phyloP scores from a whole-genome alignment of 2,113 vertebrate genomes.

The Chloropsis cyanopogon region DNA sequence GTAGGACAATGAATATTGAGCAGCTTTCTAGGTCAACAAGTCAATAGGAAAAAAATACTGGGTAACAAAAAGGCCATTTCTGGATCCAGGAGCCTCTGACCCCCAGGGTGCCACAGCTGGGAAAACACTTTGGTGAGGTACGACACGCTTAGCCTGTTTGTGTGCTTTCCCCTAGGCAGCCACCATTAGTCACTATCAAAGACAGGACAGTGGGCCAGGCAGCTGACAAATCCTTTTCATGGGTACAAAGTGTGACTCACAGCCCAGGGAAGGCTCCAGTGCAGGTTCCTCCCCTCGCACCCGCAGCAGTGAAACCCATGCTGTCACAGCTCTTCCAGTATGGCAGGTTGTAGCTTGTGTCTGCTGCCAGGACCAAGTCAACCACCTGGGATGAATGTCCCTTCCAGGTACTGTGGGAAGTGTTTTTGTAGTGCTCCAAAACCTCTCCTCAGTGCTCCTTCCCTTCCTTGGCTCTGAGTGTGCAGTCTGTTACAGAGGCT shows the following conservation, averaged over 20 bases:
- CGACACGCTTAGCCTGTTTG: background rate
- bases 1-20: background rate
- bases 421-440: background rate
- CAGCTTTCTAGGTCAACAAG: background rate
- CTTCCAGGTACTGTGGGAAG: background rate
- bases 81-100: background rate
- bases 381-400: background rate
- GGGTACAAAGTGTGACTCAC: constrained; percentile 7
- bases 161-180: background rate
- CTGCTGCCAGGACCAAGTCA: background rate
- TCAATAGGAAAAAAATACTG: background rate
- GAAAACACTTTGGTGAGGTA: background rate
- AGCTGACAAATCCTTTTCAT: constrained; percentile 15
- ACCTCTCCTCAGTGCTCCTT: background rate
- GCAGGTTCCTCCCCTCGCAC: background rate
- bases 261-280: background rate
- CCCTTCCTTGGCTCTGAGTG: background rate
- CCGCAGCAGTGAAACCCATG: background rate
- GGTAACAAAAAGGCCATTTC: background rate
- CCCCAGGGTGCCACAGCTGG: background rate
- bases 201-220: constrained; percentile 5
- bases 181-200: constrained; percentile 14
- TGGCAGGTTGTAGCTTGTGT: background rate
- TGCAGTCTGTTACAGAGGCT: background rate
- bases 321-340: background rate